Evolutionary conservation across 1,140 invertebrate genomes (phyloP).

Genomic region (Vanessa atalanta): DNA sequence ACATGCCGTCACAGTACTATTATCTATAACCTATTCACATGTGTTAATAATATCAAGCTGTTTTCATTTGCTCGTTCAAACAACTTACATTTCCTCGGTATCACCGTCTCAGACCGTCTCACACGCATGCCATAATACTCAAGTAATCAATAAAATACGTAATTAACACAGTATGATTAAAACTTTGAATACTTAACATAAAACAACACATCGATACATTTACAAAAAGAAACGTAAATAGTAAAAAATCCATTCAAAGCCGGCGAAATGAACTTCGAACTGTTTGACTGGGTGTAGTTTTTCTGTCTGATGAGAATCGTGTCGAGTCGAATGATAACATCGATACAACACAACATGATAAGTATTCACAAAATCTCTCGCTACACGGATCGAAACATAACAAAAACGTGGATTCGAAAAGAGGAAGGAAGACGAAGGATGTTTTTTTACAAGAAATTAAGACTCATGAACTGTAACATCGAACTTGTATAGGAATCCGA

Average conservation of each 20-base stretch:
- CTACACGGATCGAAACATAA: constrained; percentile 74
- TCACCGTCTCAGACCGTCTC: constrained; percentile 34
- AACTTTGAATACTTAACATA: constrained; percentile 51
- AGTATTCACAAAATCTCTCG: constrained; percentile 64
- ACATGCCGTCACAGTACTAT: constrained; percentile 66
- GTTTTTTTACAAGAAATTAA: constrained; percentile 59
- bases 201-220: constrained; percentile 64
- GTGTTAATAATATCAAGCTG: constrained; percentile 67
- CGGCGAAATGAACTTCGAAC: constrained; percentile 62
- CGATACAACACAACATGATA: constrained; percentile 68
- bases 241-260: constrained; percentile 73
- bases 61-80: constrained; percentile 50
- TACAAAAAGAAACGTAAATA: constrained; percentile 54
- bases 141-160: constrained; percentile 22
- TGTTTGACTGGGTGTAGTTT: constrained; percentile 38
- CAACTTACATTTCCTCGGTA: constrained; percentile 45
- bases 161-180: constrained; percentile 27
- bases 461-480: constrained; percentile 51
- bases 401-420: constrained; percentile 58
- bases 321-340: constrained; percentile 66
- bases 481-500: constrained; percentile 62
- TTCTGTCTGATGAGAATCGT: constrained; percentile 49
- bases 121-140: constrained; percentile 62
- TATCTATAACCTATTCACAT: constrained; percentile 51
- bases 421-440: constrained; percentile 54